phyloP scores from a whole-genome alignment of 2,797 vertebrate genomes.

The Picus viridis region DNA sequence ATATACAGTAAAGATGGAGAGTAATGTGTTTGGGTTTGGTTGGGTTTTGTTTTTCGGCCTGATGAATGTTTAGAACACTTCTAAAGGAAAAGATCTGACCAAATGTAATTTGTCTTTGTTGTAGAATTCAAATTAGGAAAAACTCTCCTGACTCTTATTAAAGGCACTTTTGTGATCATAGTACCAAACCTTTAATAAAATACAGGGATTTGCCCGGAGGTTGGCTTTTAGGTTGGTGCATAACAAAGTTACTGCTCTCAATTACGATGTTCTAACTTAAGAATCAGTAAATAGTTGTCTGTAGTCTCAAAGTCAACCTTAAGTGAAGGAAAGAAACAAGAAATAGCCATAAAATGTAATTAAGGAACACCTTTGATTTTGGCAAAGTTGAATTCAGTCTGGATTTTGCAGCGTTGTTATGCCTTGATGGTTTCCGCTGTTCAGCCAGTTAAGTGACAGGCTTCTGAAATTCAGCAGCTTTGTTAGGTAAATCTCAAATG shows the following conservation, averaged over 20 bases:
- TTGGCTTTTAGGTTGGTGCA: background rate
- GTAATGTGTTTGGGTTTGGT: background rate
- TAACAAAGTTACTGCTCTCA: background rate
- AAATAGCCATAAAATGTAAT: background rate
- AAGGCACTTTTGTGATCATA: background rate
- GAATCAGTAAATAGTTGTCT: constrained; percentile 13
- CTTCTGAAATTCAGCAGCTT: background rate
- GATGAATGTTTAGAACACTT: background rate
- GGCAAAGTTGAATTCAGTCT: background rate
- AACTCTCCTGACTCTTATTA: constrained; percentile 1
- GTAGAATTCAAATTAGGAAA: background rate
- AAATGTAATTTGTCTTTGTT: background rate
- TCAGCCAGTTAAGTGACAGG: background rate
- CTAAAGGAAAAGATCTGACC: background rate
- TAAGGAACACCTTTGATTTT: background rate
- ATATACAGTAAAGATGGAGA: background rate
- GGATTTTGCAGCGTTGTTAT: background rate
- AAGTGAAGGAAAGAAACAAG: background rate
- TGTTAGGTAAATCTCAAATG: background rate
- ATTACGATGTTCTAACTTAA: background rate
- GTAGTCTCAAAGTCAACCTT: background rate
- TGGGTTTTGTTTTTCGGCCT: background rate
- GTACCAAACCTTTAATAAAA: background rate
- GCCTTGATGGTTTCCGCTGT: background rate
- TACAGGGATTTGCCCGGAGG: background rate